Base-by-base conservation (phyloP, 2,888 invertebrate genomes). In the Thera britannica region DNA sequence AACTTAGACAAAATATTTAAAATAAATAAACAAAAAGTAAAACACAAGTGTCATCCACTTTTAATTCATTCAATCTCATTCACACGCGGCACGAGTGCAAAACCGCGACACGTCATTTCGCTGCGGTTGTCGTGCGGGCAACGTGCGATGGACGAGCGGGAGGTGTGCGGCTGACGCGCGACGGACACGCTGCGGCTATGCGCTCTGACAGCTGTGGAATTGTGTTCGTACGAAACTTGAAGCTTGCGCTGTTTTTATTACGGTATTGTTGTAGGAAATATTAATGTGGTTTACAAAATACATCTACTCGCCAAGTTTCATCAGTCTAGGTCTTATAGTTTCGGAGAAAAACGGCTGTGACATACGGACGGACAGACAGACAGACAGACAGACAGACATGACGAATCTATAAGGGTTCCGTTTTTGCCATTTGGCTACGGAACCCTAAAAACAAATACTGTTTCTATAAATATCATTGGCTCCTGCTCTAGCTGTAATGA, bases 131-230 rank as follows among this genome's bases (percentile, higher is more conserved):
- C 62, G 49, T 70, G 70, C 70, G 68, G 70, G 62, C 44, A 68
- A 60, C 69, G 59, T 67, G 72, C 71, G 74, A 41, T 49, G 48
- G 52, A 2, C 34, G 59, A 12, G 44, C 63, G 56, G 74, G 62
- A 35, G 62, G 59, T 12, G 49, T 52, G 62, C 49, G 59, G 48
- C 38, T 52, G 70, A 62, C 67, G 70, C 60, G 67, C 62, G 65
- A 66, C 70, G 72, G 73, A 74, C 73, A 69, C 73, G 72, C 61
- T 68, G 75, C 61, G 72, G 66, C 68, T 65, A 64, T 61, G 67
- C 61, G 61, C 58, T 67, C 68, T 75, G 76, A 77, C 76, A 75
- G 71, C 63, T 72, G 73, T 68, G 74, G 74, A 68, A 75, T 75
- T 73, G 76, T 71, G 66, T 59, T 59, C 54, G 49, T 64, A 61